Evolutionary conservation across 1,140 invertebrate genomes (phyloP), one percentile per base, ranked within the genome.

Genomic region (Drosophila burlai): DNA sequence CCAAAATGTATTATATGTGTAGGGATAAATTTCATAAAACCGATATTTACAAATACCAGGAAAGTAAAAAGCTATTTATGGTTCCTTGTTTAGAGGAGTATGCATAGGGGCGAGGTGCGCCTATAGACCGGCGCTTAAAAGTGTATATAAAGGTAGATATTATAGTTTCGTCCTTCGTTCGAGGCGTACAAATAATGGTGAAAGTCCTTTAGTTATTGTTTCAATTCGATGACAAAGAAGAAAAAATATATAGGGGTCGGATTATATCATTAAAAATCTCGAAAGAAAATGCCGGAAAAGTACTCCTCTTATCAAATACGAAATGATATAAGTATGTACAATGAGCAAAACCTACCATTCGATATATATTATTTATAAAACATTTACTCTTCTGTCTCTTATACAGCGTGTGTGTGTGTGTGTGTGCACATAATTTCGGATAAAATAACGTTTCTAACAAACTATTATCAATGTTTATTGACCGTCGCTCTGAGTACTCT

Each of bases 1-100:
- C 62, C 77, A 76, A 76, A 24, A 24, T 47, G 36, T 77, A 43
- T 61, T 57, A 40, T 26, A 40, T 15, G 29, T 75, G 47, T 55
- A 68, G 45, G 45, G 18, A 62, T 49, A 60, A 73, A 61, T 26
- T 55, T 62, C 42, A 74, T 58, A 58, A 50, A 74, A 75, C 68
- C 63, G 81, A 92, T 92, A 92, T 92, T 92, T 92, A 92, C 91
- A 92, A 76, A 89, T 86, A 77, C 79, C 76, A 71, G 77, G 77
- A 79, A 61, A 78, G 38, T 50, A 69, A 54, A 31, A 49, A 24
- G 34, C 21, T 67, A 60, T 40, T 66, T 55, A 52, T 75, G 42
- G 42, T 43, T 61, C 63, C 38, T 57, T 29, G 24, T 52, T 29
- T 61, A 24, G 29, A 46, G 47, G 58, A 68, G 57, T 68, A 77